Evolutionary conservation across 1,140 invertebrate genomes (phyloP).

Genomic region (Phocides pigmalion): DNA sequence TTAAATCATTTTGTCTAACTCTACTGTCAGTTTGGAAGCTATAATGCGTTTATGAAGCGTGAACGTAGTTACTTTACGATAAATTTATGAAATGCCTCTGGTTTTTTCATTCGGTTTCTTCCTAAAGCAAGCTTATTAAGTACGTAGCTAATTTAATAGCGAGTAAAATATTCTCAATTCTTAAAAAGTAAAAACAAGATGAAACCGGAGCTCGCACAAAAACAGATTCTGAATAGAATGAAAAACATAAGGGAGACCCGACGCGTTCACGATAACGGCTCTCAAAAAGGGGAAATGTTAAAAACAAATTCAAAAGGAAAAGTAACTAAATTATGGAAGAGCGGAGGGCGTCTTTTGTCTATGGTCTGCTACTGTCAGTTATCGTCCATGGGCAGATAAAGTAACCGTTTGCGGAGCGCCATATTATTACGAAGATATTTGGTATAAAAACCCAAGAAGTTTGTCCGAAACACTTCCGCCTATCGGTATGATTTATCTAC

Average conservation of each 20-base stretch:
- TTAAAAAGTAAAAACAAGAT: conserved; percentile 43
- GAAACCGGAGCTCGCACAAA: conserved; percentile 48
- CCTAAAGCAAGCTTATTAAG: conserved; percentile 29
- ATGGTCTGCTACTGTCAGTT: conserved; percentile 52
- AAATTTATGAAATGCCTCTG: too few relatives aligned
- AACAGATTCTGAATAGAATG: conserved; percentile 58
- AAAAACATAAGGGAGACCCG: conserved; percentile 58
- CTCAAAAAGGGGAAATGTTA: conserved; percentile 65
- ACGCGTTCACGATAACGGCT: conserved; percentile 62
- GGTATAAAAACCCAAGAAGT: conserved; percentile 14
- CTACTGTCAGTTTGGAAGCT: too few relatives aligned
- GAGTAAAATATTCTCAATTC: conserved; percentile 13
- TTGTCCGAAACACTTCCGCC: conserved; percentile 22
- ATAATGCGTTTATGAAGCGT: too few relatives aligned
- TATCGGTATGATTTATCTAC: conserved; percentile 20
- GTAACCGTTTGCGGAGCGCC: conserved; percentile 38
- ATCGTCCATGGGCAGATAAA: conserved; percentile 46
- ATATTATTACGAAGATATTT: conserved; percentile 25
- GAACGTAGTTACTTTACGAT: too few relatives aligned
- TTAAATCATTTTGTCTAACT: too few relatives aligned
- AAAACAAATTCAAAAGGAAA: conserved; percentile 72
- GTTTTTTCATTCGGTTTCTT: background rate
- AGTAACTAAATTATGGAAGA: conserved; percentile 69
- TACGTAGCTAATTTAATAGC: conserved; percentile 17
- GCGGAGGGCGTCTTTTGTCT: conserved; percentile 61